These are phyloP conservation scores for Scolopax mira DNA, from an alignment of 2,113 vertebrate species.

Conservation along the genomic window DNA sequence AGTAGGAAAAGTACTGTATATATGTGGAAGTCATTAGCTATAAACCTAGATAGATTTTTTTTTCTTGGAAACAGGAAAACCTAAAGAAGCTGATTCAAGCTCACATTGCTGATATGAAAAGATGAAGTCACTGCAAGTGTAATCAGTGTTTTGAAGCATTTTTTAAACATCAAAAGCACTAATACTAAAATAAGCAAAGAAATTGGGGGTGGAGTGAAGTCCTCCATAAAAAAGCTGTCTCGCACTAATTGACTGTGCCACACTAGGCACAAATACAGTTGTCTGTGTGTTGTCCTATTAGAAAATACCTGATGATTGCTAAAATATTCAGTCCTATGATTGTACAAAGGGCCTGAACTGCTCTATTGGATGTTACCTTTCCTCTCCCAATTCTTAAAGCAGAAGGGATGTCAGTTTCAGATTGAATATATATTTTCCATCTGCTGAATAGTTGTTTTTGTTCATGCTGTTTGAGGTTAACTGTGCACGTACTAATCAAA, in stretches of 20 bases:
- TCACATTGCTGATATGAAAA: background rate
- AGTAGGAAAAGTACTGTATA: background rate
- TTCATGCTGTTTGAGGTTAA: conserved; percentile 74
- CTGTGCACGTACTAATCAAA: conserved; percentile 70
- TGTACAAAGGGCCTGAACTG: background rate
- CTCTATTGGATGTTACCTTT: background rate
- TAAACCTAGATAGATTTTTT: background rate
- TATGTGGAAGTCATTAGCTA: conserved; percentile 7
- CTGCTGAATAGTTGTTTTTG: conserved; percentile 77
- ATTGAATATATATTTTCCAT: conserved; percentile 78
- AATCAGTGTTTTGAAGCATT: background rate
- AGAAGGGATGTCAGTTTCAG: conserved; percentile 66
- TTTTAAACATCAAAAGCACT: conserved; percentile 4
- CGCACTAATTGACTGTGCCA: background rate
- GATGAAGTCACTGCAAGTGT: background rate
- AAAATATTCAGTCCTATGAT: background rate
- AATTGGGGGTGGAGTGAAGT: background rate
- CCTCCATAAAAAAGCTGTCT: background rate
- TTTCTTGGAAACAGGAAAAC: background rate
- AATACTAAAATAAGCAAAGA: background rate
- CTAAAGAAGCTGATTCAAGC: background rate
- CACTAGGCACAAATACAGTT: background rate
- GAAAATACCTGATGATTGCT: background rate
- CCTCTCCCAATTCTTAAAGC: conserved; percentile 9
- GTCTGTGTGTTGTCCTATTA: background rate